A percentile compares a stretch with the other conserved stretches of the same genome.
Conservation (phyloP, 2,797 vertebrate genomes). For the Denticeps clupeoides region DNA sequence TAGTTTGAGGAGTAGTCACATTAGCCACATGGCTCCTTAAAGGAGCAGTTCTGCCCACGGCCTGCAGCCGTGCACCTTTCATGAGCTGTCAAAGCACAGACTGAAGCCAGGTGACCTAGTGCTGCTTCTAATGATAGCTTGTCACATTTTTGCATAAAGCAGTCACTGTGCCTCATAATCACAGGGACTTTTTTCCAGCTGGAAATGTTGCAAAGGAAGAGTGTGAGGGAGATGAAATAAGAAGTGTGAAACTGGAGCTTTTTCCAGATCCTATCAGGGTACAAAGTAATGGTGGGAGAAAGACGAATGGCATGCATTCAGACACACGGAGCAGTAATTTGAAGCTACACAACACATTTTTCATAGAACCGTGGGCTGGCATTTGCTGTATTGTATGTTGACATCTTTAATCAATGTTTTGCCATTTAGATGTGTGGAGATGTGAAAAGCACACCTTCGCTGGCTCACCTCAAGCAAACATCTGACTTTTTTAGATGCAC, state of each 20-base stretch:
- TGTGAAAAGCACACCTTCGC: no score
- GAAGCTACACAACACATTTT: not conserved
- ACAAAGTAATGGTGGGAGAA: constrained; percentile 34
- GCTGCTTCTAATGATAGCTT: constrained; percentile 48
- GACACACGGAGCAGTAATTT: constrained; percentile 40
- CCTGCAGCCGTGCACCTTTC: constrained; percentile 11
- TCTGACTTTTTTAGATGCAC: no score
- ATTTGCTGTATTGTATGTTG: no score
- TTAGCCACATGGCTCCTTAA: not conserved
- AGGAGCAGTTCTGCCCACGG: constrained; percentile 15
- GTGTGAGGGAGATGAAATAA: constrained; percentile 40
- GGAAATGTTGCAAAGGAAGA: constrained; percentile 36
- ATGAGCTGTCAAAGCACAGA: constrained; percentile 46
- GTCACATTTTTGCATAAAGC: constrained; percentile 33
- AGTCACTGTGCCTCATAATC: constrained; percentile 40
- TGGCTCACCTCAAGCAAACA: no score
- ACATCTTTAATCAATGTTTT: no score
- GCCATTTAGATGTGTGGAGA: no score
- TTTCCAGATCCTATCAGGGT: constrained; percentile 54
- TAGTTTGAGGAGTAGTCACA: not conserved
- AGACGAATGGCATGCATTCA: constrained; percentile 38
- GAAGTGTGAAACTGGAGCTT: constrained; percentile 44
- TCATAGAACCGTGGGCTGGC: no score
- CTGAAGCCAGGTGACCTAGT: no score
- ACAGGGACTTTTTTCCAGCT: constrained; percentile 46